A percentile compares a stretch with the other conserved stretches of the same genome.
Conservation (phyloP, 2,888 invertebrate genomes). For the Amphipoea lucens region DNA sequence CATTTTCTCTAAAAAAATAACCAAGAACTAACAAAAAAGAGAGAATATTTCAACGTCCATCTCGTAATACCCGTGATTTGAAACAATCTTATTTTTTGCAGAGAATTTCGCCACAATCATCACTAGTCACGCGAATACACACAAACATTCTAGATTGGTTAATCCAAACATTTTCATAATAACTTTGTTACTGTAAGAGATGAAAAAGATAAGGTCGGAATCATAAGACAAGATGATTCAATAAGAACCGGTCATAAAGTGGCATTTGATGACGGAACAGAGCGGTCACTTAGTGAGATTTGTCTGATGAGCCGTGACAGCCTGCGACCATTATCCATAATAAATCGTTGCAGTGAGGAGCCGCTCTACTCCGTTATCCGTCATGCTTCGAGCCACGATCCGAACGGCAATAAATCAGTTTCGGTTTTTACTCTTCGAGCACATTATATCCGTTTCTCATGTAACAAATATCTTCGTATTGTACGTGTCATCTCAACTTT, state of each 20-base stretch:
- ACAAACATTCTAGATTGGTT: conserved; percentile 65
- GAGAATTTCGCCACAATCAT: conserved; percentile 82
- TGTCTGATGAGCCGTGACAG: conserved; percentile 76
- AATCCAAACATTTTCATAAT: conserved; percentile 43
- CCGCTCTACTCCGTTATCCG: conserved; percentile 75
- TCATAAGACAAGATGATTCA: conserved; percentile 56
- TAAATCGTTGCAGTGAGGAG: conserved; percentile 77
- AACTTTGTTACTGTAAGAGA: conserved; percentile 27
- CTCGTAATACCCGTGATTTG: conserved; percentile 83
- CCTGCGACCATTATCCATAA: conserved; percentile 78
- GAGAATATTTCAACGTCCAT: conserved; percentile 78
- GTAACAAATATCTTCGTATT: conserved; percentile 60
- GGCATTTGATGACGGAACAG: conserved; percentile 66
- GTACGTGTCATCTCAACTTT: conserved; percentile 55
- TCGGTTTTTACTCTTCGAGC: conserved; percentile 70
- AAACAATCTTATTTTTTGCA: conserved; percentile 83
- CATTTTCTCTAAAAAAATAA: conserved; percentile 78
- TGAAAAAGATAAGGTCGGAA: conserved; percentile 37
- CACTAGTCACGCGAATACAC: conserved; percentile 82
- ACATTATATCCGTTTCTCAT: conserved; percentile 63
- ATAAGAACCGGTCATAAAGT: conserved; percentile 60
- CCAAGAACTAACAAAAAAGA: conserved; percentile 76
- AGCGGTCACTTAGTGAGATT: conserved; percentile 71
- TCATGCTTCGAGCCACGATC: conserved; percentile 75
- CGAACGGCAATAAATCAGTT: conserved; percentile 73